Evolutionary conservation across 2,888 invertebrate species (phyloP), one percentile per base, ranked within the genome.

Genomic region (Marasmarcha lunaedactyla): DNA sequence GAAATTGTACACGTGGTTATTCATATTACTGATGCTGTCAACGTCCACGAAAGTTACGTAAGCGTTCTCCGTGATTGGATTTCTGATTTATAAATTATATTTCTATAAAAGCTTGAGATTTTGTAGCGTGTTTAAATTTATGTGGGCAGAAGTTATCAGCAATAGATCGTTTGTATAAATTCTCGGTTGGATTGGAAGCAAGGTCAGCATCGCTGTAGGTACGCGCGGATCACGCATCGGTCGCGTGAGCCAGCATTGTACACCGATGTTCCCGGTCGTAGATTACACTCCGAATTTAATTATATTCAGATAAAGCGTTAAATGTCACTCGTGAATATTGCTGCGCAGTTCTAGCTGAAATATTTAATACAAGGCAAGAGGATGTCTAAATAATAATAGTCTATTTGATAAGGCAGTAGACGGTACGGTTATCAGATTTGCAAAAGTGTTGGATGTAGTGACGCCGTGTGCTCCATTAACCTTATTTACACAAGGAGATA

Each of bases 331-430:
- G 11, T 10, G n/a, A 30, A 30, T n/a, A 7, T 44, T 57, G 62
- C 52, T 71, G 67, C 73, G 72, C 63, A 71, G 57, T 63, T 52
- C 41, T 30, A 20, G 45, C 42, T 45, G 42, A 40, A 46, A 46
- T 36, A 15, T 15, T 57, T 50, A 58, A 61, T 60, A 66, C 63
- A 60, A 70, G 72, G 71, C 73, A 74, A 69, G 68, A 63, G 53
- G 54, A 64, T 51, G 49, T 52, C 52, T 51, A 46, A 51, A 47
- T 52, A 56, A 30, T 30, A 30, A 30, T 59, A 57, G 44, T 49
- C 39, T 46, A 41, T 46, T 39, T 47, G 56, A 63, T 63, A 60
- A 55, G 45, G 44, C 41, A 46, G 40, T 48, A 58, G 57, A 64
- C 61, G 54, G 52, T 57, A 9, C 11, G 2, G n/a, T 30, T 30